Evolutionary conservation across 2,797 vertebrate genomes (phyloP), one percentile per base, ranked within the genome.

Genomic region (Glyptemys insculpta): DNA sequence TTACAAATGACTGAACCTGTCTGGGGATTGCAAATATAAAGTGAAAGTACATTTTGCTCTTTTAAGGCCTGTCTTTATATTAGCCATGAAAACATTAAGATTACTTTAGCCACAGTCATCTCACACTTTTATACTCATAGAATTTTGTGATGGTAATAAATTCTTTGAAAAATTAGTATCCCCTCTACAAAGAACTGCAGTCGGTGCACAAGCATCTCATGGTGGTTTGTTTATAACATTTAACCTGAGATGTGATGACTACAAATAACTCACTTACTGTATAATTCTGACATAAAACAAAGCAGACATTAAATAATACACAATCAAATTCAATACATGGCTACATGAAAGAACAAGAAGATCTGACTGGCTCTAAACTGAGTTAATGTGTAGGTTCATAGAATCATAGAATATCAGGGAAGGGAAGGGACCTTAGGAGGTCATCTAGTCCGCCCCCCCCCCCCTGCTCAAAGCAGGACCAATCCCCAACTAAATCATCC

Each of bases 11-110:
- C 6, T 12, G 27, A 79, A 78, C 72, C 29, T 89, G 18, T 37
- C 31, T 4, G 16, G 34, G 25, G 84, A 93, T 82, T 97, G 72
- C n/a, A 97, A 96, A 94, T 76, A 34, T 88, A 95, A 96, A 93
- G 74, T 10, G 50, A 95, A 95, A 96, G 72, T 93, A 90, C 97
- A 81, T 96, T 85, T 91, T 83, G 4, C 11, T 94, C 37, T 74
- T 94, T 93, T 80, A 94, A 95, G 84, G 52, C 56, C 81, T 93
- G 59, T 2, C 21, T 96, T 96, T 93, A 62, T 12, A 68, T 90
- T 88, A 93, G 50, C 5, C 44, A 82, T 52, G 23, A 74, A 94
- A 95, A 93, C 23, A 79, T 87, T 78, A 95, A 65, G 12, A 53
- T 92, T 85, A 68, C 10, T 88, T 86, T 95, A 65, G 62, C 25